Percentiles rank a stretch among this genome's conserved stretches.
These are phyloP conservation scores for Balaenoptera acutorostrata DNA, from an alignment of 2,113 vertebrate genomes.

Conservation along the genomic window DNA sequence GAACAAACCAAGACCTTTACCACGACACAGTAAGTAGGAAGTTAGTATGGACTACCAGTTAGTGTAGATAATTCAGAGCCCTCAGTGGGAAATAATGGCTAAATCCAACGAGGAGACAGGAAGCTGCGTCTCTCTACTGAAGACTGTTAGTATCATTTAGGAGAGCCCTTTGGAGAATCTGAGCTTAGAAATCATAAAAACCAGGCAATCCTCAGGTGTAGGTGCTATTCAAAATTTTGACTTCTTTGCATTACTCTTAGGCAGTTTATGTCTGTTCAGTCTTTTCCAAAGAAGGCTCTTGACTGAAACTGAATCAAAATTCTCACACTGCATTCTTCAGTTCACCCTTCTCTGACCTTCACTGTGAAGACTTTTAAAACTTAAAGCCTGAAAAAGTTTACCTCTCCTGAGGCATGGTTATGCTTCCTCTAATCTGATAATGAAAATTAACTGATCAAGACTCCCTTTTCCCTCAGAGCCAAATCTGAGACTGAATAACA, in stretches of 20 bases:
- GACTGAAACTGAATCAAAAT: background rate
- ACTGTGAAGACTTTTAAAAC: background rate
- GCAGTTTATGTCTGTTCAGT: background rate
- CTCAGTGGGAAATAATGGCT: background rate
- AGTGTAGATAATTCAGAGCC: background rate
- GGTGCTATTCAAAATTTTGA: background rate
- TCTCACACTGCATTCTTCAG: background rate
- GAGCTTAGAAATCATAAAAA: background rate
- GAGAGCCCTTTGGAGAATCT: background rate
- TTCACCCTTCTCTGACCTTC: background rate
- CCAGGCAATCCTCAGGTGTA: background rate
- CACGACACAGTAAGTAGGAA: background rate
- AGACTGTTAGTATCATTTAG: background rate
- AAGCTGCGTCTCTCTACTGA: background rate
- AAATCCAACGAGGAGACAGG: background rate
- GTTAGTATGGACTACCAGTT: background rate
- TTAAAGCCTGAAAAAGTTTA: background rate
- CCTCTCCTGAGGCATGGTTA: background rate
- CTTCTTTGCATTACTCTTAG: background rate
- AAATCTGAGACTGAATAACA: background rate
- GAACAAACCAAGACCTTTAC: background rate
- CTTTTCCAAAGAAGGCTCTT: background rate
- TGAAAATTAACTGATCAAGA: background rate
- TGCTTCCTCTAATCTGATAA: background rate
- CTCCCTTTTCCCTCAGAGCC: background rate